Conservation (phyloP, 2,888 invertebrate genomes). For the Lottia gigantea region DNA sequence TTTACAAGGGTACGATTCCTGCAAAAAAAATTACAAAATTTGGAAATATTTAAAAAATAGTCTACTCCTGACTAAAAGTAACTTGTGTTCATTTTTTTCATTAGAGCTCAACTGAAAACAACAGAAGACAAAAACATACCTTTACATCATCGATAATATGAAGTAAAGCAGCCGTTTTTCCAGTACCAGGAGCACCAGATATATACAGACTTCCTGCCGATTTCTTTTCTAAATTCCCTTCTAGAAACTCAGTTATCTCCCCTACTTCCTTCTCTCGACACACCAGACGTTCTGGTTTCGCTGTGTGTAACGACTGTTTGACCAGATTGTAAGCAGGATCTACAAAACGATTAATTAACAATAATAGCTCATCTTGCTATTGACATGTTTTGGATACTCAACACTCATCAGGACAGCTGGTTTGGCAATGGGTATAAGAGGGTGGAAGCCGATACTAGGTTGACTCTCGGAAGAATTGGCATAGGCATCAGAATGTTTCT, state of each 20-base stretch:
- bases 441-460: no score
- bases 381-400: no score
- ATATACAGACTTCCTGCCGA: slow-evolving; percentile 88
- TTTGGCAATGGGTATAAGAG: no score
- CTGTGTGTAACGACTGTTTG: slow-evolving; percentile 72
- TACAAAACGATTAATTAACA: no score
- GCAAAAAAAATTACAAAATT: slow-evolving; percentile 23
- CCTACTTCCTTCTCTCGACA: slow-evolving; percentile 85
- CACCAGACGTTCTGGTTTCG: slow-evolving; percentile 69
- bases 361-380: no score
- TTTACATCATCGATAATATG: slow-evolving; percentile 78
- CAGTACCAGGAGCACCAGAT: slow-evolving; percentile 97
- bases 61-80: no score
- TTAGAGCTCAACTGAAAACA: no score
- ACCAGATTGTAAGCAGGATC: slow-evolving; percentile 60
- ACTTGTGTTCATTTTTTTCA: no score
- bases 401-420: no score
- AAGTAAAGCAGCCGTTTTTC: slow-evolving; percentile 90
- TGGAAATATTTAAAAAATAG: no score
- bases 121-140: slow-evolving; percentile 66
- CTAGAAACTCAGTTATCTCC: slow-evolving; percentile 78
- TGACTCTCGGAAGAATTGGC: no score
- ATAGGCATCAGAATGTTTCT: no score
- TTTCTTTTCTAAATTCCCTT: slow-evolving; percentile 75
- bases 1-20: slow-evolving; percentile 48